phyloP scores from a whole-genome alignment of 2,797 vertebrate genomes.

The Moxostoma hubbsi region DNA sequence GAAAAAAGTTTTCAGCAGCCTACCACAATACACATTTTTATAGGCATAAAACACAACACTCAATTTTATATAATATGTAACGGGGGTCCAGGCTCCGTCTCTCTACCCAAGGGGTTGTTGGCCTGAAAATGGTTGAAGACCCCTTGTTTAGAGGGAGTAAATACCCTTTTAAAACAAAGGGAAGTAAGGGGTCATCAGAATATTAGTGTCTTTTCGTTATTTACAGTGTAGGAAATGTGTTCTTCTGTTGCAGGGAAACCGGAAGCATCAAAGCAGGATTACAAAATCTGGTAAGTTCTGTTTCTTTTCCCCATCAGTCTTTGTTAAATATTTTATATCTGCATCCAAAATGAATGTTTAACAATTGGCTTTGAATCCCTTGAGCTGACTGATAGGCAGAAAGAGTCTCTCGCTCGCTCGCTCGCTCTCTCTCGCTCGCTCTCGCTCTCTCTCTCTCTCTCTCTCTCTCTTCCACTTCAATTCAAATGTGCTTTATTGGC shows the following conservation, averaged over 20 bases:
- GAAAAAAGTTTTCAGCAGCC: too few species aligned
- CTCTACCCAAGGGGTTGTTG: too few species aligned
- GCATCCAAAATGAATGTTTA: constrained; percentile 89
- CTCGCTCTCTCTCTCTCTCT: too few species aligned
- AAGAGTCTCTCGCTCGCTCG: constrained; percentile 65
- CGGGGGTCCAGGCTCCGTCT: too few species aligned
- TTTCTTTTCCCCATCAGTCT: constrained; percentile 80
- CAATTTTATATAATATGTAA: too few species aligned
- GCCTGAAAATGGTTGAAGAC: neutral
- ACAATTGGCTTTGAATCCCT: constrained; percentile 85
- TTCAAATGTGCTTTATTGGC: neutral
- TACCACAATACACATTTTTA: too few species aligned
- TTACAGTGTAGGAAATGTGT: constrained; percentile 87
- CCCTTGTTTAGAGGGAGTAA: constrained; percentile 12
- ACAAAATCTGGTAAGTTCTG: constrained; percentile 99
- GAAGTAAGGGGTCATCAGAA: neutral
- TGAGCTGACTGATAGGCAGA: constrained; percentile 62
- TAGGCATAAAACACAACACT: too few species aligned
- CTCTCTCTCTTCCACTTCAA: too few species aligned
- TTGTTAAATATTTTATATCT: constrained; percentile 90
- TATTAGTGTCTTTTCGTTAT: constrained; percentile 74
- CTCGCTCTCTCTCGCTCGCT: too few species aligned
- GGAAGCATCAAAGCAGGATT: constrained; percentile 92
- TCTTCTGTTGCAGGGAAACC: constrained; percentile 92
- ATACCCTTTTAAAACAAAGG: neutral